Evolutionary conservation across 2,888 invertebrate species (phyloP).

Genomic region (Latrodectus elegans): DNA sequence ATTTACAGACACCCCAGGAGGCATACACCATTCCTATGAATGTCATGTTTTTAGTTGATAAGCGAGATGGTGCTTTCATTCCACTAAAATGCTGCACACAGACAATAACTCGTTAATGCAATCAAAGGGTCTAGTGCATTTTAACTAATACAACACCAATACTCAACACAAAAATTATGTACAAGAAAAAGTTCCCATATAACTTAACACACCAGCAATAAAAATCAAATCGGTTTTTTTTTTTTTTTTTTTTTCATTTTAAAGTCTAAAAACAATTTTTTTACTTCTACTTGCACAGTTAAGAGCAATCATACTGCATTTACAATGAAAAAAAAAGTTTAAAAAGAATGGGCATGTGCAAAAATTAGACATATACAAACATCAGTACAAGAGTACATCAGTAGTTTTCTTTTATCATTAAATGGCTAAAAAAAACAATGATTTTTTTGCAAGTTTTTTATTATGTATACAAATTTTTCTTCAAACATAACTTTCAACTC

Average conservation of each 20-base stretch:
- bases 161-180: too few species aligned
- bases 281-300: too few species aligned
- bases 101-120: constrained; percentile 22
- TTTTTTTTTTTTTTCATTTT: too few species aligned
- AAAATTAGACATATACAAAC: constrained; percentile 1
- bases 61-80: constrained; percentile 33
- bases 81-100: constrained; percentile 54
- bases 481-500: constrained; percentile 9
- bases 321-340: too few species aligned
- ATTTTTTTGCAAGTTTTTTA: background rate
- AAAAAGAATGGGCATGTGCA: background rate
- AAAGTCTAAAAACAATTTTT: too few species aligned
- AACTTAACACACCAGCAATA: too few species aligned
- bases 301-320: too few species aligned
- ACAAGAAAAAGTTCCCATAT: too few species aligned
- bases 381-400: background rate
- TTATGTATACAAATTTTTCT: background rate
- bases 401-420: too few species aligned
- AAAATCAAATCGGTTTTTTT: too few species aligned
- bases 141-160: background rate
- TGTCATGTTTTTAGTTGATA: constrained; percentile 67
- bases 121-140: constrained; percentile 27
- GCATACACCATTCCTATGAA: constrained; percentile 53
- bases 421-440: too few species aligned
- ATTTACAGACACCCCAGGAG: constrained; percentile 46